These are phyloP conservation scores for Drosophila mayaguana DNA, from an alignment of 2,888 invertebrate species.

Conservation along the genomic window DNA sequence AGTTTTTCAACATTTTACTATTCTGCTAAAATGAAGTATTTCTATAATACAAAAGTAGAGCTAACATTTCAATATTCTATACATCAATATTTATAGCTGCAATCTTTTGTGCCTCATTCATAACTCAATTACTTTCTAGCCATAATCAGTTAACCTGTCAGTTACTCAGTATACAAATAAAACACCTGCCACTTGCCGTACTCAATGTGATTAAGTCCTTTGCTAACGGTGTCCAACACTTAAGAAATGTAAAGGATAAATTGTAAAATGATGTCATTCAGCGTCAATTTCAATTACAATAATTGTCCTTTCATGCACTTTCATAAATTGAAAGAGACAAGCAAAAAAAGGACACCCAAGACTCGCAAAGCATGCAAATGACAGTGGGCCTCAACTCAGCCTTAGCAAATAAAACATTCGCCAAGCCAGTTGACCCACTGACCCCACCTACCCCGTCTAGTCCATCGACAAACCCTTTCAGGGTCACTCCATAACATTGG, in stretches of 20 bases:
- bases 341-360: constrained; percentile 1
- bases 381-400: constrained; percentile 24
- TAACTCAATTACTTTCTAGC: neutral
- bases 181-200: too few species aligned
- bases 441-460: neutral
- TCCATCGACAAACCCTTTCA: neutral
- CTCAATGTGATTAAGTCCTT: constrained; percentile 8
- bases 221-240: constrained; percentile 5
- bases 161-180: neutral
- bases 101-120: neutral
- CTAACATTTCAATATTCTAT: too few species aligned
- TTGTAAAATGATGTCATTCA: constrained; percentile 44
- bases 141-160: neutral
- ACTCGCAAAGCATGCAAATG: constrained; percentile 56
- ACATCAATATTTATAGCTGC: neutral
- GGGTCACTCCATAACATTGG: constrained; percentile 27
- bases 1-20: too few species aligned
- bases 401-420: constrained; percentile 38
- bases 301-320: constrained; percentile 46
- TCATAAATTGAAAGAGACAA: constrained; percentile 44
- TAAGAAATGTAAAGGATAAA: constrained; percentile 6
- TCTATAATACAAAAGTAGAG: too few species aligned
- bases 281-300: constrained; percentile 51
- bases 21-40: too few species aligned
- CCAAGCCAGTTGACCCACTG: constrained; percentile 25